Evolutionary conservation across 2,888 invertebrate genomes (phyloP), one percentile per base, ranked within the genome.

Genomic region (Megaustenia siamemsis): DNA sequence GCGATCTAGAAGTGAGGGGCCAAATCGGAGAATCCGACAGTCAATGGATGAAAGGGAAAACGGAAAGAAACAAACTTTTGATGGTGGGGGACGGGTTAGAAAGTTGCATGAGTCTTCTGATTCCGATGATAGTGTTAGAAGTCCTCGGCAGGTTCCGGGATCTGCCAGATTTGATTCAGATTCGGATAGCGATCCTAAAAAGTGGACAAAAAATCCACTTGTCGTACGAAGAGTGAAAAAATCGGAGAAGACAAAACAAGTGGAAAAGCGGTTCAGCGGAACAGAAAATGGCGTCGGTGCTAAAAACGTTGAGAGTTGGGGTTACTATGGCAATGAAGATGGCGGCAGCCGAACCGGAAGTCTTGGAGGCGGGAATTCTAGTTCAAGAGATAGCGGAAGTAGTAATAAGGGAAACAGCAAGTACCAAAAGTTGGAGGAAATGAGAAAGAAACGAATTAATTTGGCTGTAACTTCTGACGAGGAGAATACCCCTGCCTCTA

Each of bases 381-480:
- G 85, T 90, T 89, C 87, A 86, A 87, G 21, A 76, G 66, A 85
- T 32, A 63, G 80, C 35, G 81, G 77, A 18, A 76, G 80, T 53
- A 80, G 86, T n/a, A 77, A 86, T 40, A 83, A 79, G 21, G 86
- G 83, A 28, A 86, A 85, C n/a, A 87, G 53, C 68, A 92, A 92
- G 83, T 92, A 89, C 86, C 90, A 91, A 82, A 89, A 89, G 79
- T 87, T 92, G 80, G 92, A 92, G 85, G 92, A 91, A 80, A 89
- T 88, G 87, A 86, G 92, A n/a, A 90, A 90, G 68, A 90, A 90
- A 77, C 83, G 92, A 43, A 90, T 92, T 43, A 91, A 92, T 77
- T 89, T 91, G 28, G 86, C 90, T 18, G 89, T 91, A 24, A 92
- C 92, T 10, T 92, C 92, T 43, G 92, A 92, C 68, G 92, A 92